Base-by-base conservation (phyloP, 2,797 vertebrate genomes). In the Cryptoprocta ferox region DNA sequence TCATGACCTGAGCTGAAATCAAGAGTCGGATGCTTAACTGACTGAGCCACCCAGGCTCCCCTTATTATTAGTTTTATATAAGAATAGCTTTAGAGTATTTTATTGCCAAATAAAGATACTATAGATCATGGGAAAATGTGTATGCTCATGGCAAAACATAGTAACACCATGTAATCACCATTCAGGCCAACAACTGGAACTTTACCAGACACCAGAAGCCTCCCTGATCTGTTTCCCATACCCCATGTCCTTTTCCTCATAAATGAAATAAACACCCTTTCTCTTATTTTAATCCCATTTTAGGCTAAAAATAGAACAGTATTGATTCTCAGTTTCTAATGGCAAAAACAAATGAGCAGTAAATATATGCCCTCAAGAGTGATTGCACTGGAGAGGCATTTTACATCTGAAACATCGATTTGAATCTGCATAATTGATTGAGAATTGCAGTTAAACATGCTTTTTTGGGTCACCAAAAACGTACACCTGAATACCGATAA, bases 381-480 rank as follows among this genome's bases (percentile, higher is more conserved):
- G 97, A 97, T 95, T 98, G 86, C 89, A 39, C 37, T 85, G 37
- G 61, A 97, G 73, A 98, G 70, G 30, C 91, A 94, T 98, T 98
- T 98, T 96, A 97, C 80, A 97, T 96, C 37, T 30, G 30, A 93
- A 91, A 4, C 93, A 98, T 98, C 91, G 97, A 98, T 98, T 97
- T 88, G n/a, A n/a, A 75, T 98, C 96, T 98, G 82, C 93, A 97
- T 97, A 97, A 97, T 97, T 98, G 98, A 98, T 98, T 98, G 59
- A 87, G 91, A 97, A 95, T 82, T 80, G 68, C 91, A 93, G 70
- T 98, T 98, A 98, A 95, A 92, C 68, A 94, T 4, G 21, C 26
- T 45, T 87, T 75, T 59, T n/a, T 50, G 26, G 24, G 91, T 79
- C 42, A 80, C 68, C n/a, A n/a, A n/a, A n/a, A n/a, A 66, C 16